These are phyloP conservation scores for Alouatta palliata DNA, from an alignment of 2,113 vertebrate genomes.

Conservation along the genomic window DNA sequence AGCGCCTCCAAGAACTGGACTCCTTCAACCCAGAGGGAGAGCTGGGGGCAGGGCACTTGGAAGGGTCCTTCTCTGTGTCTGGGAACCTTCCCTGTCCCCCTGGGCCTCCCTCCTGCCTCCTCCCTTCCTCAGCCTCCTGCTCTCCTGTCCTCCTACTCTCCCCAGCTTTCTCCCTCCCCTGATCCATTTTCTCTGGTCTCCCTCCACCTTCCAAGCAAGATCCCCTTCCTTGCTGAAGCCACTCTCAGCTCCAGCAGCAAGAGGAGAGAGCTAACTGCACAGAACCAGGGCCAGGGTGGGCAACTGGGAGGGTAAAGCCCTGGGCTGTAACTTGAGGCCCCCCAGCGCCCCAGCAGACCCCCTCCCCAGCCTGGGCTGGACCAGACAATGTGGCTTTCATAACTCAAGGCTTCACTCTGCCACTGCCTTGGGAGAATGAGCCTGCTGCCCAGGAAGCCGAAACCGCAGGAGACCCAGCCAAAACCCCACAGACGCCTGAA, in stretches of 20 bases:
- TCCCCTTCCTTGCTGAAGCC: not conserved
- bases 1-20: not conserved
- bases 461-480: conserved; percentile 76
- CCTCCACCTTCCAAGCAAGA: conserved; percentile 3
- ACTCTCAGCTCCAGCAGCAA: too few species aligned
- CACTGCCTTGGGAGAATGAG: conserved; percentile 54
- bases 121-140: not conserved
- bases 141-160: not conserved
- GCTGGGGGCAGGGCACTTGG: not conserved
- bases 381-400: conserved; percentile 78
- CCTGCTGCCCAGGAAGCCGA: conserved; percentile 78
- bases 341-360: conserved; percentile 33
- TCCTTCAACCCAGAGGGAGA: not conserved
- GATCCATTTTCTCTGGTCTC: not conserved
- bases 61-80: not conserved
- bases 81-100: not conserved
- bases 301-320: not conserved
- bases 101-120: not conserved
- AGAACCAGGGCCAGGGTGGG: not conserved
- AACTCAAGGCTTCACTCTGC: conserved; percentile 51
- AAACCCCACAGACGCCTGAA: conserved; percentile 74
- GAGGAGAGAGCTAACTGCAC: not conserved
- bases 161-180: not conserved
- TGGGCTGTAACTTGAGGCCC: conserved; percentile 51
- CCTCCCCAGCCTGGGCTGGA: conserved; percentile 64